These are phyloP conservation scores for Neuroterus valhalla DNA, from an alignment of 1,140 invertebrate genomes.

Conservation along the genomic window DNA sequence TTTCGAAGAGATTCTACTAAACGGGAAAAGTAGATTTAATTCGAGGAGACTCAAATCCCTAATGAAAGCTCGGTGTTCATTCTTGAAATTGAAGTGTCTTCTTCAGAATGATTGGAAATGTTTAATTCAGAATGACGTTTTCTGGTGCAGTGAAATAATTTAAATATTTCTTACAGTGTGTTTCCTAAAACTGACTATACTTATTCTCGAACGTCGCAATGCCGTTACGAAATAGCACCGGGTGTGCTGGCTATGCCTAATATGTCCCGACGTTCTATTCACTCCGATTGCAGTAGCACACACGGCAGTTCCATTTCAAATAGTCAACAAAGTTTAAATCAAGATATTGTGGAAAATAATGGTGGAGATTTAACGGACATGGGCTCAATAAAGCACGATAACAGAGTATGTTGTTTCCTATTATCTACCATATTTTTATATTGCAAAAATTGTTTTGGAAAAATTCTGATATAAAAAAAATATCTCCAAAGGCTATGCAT, in stretches of 20 bases:
- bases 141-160: not conserved
- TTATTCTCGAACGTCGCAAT: conserved; percentile 84
- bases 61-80: no score
- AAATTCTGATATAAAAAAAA: no score
- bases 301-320: conserved; percentile 54
- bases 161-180: conserved; percentile 68
- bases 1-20: no score
- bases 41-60: no score
- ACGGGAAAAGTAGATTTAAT: no score
- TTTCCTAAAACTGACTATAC: conserved; percentile 90
- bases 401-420: conserved; percentile 44
- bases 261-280: conserved; percentile 83
- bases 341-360: conserved; percentile 36
- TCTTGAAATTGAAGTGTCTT: no score
- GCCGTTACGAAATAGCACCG: conserved; percentile 84
- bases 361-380: conserved; percentile 40
- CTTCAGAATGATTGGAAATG: no score
- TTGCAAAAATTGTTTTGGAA: not conserved
- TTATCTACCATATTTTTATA: no score
- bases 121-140: no score
- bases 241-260: conserved; percentile 87
- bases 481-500: no score
- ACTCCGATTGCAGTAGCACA: conserved; percentile 59
- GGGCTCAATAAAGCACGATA: conserved; percentile 38
- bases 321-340: conserved; percentile 57